Base-by-base conservation (phyloP, 2,888 invertebrate genomes). In the Barypeithes pellucidus region DNA sequence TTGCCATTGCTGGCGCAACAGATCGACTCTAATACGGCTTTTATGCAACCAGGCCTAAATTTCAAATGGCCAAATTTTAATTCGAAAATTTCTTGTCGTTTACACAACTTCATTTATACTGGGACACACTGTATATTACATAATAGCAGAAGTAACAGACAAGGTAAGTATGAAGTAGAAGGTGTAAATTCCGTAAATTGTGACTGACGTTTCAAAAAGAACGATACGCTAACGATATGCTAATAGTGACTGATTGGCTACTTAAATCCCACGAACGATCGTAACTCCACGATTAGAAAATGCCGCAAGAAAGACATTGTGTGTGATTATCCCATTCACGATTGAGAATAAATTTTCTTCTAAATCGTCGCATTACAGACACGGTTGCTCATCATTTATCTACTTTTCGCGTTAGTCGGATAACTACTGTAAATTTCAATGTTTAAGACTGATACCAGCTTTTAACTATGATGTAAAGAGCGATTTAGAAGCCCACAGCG, bases 261-360 rank as follows among this genome's bases (percentile, higher is more conserved):
- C 71, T 71, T 71, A 66, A 71, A 50, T 50, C 71, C 66, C 71
- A 71, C 66, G 69, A 69, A 33, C 50, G 39, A 33, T 65, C 71
- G 60, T 71, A 71, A 71, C 41, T 71, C 47, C 33, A 14, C 24
- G 71, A 71, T 71, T 71, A 71, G 71, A 71, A 71, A 71, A 50
- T 66, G 66, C 71, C 60, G 50, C 65, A 24, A 54, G 69, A 66
- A 66, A 63, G 18, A 63, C 36, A 36, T 47, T 61, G 47, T 68
- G 69, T 52, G 54, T 62, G 72, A 66, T 67, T 66, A 61, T 72
- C 60, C 67, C 61, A 50, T 52, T 50, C 61, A 67, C 22, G 43
- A 52, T 29, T 33, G 50, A 33, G 67, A 67, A 72, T 72, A 67
- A 67, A 72, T 72, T 72, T 69, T 67, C 67, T 24, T 50, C 41